These are phyloP conservation scores for Aptenodytes forsteri DNA, from an alignment of 2,113 vertebrate species.

Conservation along the genomic window DNA sequence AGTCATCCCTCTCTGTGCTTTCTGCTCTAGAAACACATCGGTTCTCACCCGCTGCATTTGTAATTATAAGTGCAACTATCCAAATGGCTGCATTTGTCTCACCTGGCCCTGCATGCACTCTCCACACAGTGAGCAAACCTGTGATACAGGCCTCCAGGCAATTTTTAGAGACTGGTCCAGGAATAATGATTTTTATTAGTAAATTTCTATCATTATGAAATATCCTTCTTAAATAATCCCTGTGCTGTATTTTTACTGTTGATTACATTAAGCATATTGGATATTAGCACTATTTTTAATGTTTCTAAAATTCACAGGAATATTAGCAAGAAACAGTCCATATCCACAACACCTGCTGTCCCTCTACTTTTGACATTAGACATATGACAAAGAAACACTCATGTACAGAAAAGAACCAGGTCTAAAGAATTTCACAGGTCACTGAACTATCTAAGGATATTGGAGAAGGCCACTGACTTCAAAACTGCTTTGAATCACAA, in stretches of 20 bases:
- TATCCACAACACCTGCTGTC: background rate
- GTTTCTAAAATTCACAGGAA: background rate
- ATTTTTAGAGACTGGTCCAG: background rate
- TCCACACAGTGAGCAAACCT: fast-evolving
- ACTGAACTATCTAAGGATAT: background rate
- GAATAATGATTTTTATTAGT: slow-evolving; percentile 54
- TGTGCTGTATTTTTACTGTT: background rate
- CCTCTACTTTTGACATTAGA: background rate
- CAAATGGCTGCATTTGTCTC: fast-evolving
- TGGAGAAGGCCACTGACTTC: background rate
- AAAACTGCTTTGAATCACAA: background rate
- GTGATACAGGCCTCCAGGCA: background rate
- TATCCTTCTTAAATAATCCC: background rate
- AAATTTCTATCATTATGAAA: background rate
- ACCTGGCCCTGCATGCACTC: too few relatives aligned
- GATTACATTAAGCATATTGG: background rate
- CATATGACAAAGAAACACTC: background rate
- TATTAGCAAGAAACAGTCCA: background rate
- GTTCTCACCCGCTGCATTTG: fast-evolving
- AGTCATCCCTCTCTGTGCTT: background rate
- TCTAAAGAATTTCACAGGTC: background rate
- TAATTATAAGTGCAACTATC: background rate
- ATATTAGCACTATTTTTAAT: background rate
- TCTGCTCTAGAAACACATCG: background rate
- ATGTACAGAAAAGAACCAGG: background rate